Base-by-base conservation (phyloP, 2,888 invertebrate genomes). In the Microctonus hyperodae region DNA sequence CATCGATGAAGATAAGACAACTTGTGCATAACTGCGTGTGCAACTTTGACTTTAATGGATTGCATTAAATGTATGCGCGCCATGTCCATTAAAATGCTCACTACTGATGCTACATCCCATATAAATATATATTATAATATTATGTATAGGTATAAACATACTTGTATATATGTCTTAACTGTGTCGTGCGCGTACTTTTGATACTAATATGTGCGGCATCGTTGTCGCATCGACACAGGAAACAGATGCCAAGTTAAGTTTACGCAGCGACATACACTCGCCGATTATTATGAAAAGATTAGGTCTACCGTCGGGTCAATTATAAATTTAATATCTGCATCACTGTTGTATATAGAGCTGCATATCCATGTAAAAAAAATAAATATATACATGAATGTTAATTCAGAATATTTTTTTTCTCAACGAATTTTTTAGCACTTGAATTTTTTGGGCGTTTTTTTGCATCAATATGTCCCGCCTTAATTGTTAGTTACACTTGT, bases 231-330 rank as follows among this genome's bases (percentile, higher is more conserved):
- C 56, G 67, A 63, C 55, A 58, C 62, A 73, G 76, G 76, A 76
- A 76, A 74, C 76, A 76, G 74, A 75, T 76, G 75, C 72, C 67
- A 31, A 50, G 61, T 66, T 59, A 60, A 65, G 44, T 44, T 23
- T 48, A 63, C 58, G 63, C 58, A 57, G 59, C 28, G 65, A 67
- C 59, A 68, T 51, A 65, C 40, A 59, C 65, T 63, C 40, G 59
- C 70, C 70, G 74, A 72, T 74, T 66, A 72, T 75, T 73, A 72
- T 69, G 65, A 71, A 69, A 70, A 72, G 73, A 76, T 75, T 74
- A 74, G 58, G 63, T 37, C 57, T 61, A n/a, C 35, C 69, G 58
- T 71, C 70, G 71, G 71, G 5, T 44, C 74, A 75, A 75, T 75
- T 75, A 74, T 72, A 74, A 72, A 74, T 73, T 71, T 70, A 33